phyloP scores from a whole-genome alignment of 2,113 vertebrate species.

The Siphamia tubifer region DNA sequence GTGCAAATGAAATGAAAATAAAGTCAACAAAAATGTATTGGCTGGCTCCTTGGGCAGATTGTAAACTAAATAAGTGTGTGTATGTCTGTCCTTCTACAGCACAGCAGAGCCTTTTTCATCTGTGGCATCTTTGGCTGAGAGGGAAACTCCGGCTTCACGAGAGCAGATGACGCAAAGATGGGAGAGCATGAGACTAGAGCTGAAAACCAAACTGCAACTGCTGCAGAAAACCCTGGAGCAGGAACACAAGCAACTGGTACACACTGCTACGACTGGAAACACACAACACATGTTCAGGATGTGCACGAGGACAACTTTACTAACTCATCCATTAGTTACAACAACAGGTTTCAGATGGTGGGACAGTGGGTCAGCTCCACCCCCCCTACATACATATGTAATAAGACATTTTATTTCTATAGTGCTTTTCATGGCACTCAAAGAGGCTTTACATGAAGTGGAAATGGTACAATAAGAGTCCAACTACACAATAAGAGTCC shows the following conservation, averaged over 20 bases:
- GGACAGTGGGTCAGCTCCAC: no score
- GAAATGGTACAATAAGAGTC: no score
- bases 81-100: slow-evolving; percentile 68
- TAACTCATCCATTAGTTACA: no score
- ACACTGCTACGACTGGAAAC: no score
- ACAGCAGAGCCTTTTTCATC: slow-evolving; percentile 79
- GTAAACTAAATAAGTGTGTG: background rate
- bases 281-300: no score
- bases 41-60: background rate
- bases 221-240: slow-evolving; percentile 87
- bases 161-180: slow-evolving; percentile 88
- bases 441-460: no score
- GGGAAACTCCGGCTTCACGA: slow-evolving; percentile 72
- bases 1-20: background rate
- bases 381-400: no score
- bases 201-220: slow-evolving; percentile 86
- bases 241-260: slow-evolving; percentile 86
- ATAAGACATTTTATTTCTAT: no score
- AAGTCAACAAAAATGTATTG: background rate
- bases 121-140: slow-evolving; percentile 81
- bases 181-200: slow-evolving; percentile 88
- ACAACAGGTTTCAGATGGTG: no score
- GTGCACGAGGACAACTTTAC: no score
- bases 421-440: no score
- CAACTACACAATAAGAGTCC: no score